Percentiles rank a stretch among this genome's conserved stretches.
Conservation (phyloP, 2,888 invertebrate species). For the Harmothoe impar region DNA sequence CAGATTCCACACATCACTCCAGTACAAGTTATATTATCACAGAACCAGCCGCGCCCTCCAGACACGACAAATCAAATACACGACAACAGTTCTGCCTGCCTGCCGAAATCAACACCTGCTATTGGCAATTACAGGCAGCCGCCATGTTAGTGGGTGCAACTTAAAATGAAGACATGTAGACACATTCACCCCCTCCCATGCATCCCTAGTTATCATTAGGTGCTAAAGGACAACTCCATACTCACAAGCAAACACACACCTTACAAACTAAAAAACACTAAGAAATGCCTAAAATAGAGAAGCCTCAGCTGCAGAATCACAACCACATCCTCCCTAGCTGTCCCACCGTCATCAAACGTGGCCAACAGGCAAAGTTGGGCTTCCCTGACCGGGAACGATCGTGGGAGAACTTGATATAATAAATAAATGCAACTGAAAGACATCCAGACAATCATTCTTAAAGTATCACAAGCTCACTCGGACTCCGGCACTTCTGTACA, state of each 20-base stretch:
- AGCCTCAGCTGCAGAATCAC: conserved; percentile 48
- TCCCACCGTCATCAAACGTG: too few relatives aligned
- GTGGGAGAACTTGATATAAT: conserved; percentile 12
- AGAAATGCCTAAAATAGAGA: conserved; percentile 48
- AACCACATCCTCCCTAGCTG: background rate
- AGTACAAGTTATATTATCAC: conserved; percentile 37
- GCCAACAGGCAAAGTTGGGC: background rate
- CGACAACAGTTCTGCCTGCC: too few relatives aligned
- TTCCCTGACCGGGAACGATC: background rate
- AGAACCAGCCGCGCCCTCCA: background rate
- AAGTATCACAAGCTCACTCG: conserved; percentile 58
- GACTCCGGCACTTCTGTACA: background rate
- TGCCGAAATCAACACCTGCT: too few relatives aligned
- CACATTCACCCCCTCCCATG: background rate
- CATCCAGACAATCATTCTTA: conserved; percentile 46
- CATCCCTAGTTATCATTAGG: background rate
- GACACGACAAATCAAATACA: too few relatives aligned
- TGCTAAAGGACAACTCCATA: conserved; percentile 36
- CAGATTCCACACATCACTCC: conserved; percentile 19
- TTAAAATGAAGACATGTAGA: background rate
- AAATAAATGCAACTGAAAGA: conserved; percentile 62
- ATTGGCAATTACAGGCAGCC: too few relatives aligned
- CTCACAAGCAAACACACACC: conserved; percentile 45
- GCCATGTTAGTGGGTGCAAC: background rate
- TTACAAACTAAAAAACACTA: conserved; percentile 25